Evolutionary conservation across 2,797 vertebrate genomes (phyloP).

Genomic region (Helicolenus hilgendorfi): DNA sequence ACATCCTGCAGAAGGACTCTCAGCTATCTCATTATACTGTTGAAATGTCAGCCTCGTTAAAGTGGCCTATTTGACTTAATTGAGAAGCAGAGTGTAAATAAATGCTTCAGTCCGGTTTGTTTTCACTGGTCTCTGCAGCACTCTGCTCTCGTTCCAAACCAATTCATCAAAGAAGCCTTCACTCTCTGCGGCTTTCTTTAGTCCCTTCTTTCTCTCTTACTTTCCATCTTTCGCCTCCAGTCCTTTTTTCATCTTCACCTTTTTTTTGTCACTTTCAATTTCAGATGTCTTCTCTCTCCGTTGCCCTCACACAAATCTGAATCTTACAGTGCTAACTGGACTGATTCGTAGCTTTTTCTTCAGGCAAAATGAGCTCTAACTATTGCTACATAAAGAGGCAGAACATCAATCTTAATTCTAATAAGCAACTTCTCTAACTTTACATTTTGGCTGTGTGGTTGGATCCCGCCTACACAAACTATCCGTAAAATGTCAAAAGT

Average conservation of each 20-base stretch:
- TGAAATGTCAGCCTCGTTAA: slow-evolving; percentile 88
- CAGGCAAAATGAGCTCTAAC: neutral
- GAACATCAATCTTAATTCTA: slow-evolving; percentile 12
- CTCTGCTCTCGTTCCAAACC: slow-evolving; percentile 69
- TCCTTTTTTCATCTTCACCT: slow-evolving; percentile 11
- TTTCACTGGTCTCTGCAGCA: slow-evolving; percentile 72
- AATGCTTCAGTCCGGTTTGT: slow-evolving; percentile 84
- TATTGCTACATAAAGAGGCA: neutral
- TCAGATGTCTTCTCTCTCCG: neutral
- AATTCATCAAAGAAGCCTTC: slow-evolving; percentile 71
- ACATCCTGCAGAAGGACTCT: slow-evolving; percentile 62
- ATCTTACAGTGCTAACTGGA: neutral
- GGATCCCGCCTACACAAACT: slow-evolving; percentile 23
- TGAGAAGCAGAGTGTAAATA: slow-evolving; percentile 86
- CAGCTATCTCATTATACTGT: slow-evolving; percentile 74
- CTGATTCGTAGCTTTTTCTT: neutral
- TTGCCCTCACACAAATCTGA: neutral
- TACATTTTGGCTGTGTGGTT: slow-evolving; percentile 21
- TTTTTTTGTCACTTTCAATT: slow-evolving; percentile 14
- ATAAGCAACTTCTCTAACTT: slow-evolving; percentile 25
- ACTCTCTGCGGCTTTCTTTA: slow-evolving; percentile 22
- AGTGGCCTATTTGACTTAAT: slow-evolving; percentile 86
- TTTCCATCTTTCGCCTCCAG: neutral
- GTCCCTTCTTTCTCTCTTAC: slow-evolving; percentile 12
- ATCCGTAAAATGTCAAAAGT: slow-evolving; percentile 48